A percentile compares a stretch with the other conserved stretches of the same genome.
These are phyloP conservation scores for Drosophila picticornis DNA, from an alignment of 2,888 invertebrate genomes.

Conservation along the genomic window DNA sequence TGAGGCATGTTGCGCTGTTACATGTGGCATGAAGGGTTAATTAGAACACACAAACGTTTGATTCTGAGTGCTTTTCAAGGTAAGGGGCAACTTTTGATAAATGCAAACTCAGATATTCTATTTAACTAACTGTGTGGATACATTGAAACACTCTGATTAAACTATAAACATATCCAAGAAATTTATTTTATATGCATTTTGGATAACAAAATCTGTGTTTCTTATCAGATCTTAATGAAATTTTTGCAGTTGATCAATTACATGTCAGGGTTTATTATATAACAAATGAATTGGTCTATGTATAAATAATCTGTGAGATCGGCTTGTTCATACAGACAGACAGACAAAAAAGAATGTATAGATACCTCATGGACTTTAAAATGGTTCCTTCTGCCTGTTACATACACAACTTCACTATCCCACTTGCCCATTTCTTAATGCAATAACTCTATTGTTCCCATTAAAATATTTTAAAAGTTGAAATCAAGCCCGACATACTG, in stretches of 20 bases:
- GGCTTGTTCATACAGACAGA: neutral
- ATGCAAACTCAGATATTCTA: neutral
- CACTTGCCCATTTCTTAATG: no score
- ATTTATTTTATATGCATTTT: no score
- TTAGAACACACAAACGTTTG: constrained; percentile 60
- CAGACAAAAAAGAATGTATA: neutral
- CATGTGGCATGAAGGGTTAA: constrained; percentile 67
- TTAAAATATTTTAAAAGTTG: neutral
- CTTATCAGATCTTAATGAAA: no score
- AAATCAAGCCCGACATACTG: neutral
- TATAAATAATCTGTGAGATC: neutral
- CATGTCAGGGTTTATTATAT: neutral
- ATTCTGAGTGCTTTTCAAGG: constrained; percentile 10
- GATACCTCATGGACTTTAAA: neutral
- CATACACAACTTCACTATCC: neutral
- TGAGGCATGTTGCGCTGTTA: constrained; percentile 61
- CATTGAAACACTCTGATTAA: neutral
- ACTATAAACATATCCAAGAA: neutral
- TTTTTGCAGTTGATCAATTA: no score
- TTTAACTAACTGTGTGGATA: neutral
- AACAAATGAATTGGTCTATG: neutral
- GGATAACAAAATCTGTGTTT: no score
- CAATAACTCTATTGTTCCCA: neutral
- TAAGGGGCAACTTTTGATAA: neutral
- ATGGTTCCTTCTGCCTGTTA: neutral